Conservation (phyloP, 1,140 invertebrate species). For the Cherax destructor region DNA sequence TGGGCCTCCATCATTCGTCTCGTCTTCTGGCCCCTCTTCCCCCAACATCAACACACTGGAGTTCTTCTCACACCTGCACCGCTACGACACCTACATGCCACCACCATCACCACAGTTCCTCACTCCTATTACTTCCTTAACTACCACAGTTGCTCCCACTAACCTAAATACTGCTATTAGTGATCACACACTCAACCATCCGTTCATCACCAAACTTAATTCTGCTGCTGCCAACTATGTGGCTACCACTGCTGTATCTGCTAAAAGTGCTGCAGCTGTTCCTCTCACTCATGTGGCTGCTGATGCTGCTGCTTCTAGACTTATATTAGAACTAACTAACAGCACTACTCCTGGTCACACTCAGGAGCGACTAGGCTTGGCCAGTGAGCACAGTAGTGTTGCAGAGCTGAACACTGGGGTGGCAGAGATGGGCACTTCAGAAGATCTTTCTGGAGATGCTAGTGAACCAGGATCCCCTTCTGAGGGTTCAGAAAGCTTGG, state of each 20-base stretch:
- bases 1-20: constrained; percentile 72
- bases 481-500: constrained; percentile 69
- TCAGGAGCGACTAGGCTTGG: constrained; percentile 21
- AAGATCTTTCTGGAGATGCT: constrained; percentile 32
- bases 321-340: constrained; percentile 42
- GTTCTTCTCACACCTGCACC: constrained; percentile 70
- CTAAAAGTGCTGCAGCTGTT: constrained; percentile 32
- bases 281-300: constrained; percentile 58
- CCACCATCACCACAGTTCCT: constrained; percentile 50
- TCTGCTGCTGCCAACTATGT: constrained; percentile 36
- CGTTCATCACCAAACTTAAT: constrained; percentile 9
- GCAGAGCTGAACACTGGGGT: constrained; percentile 48
- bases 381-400: constrained; percentile 29
- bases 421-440: constrained; percentile 41
- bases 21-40: constrained; percentile 71
- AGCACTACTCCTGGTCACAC: constrained; percentile 19
- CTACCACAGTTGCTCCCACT: constrained; percentile 19
- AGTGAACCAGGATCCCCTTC: constrained; percentile 59
- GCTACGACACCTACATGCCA: constrained; percentile 63
- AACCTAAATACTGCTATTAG: constrained; percentile 8
- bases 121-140: constrained; percentile 34
- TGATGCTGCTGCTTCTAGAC: constrained; percentile 53
- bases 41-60: constrained; percentile 70
- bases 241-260: constrained; percentile 40
- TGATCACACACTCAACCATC: constrained; percentile 14